These are phyloP conservation scores for Aviceda leuphotes DNA, from an alignment of 2,797 vertebrate species.

Conservation along the genomic window DNA sequence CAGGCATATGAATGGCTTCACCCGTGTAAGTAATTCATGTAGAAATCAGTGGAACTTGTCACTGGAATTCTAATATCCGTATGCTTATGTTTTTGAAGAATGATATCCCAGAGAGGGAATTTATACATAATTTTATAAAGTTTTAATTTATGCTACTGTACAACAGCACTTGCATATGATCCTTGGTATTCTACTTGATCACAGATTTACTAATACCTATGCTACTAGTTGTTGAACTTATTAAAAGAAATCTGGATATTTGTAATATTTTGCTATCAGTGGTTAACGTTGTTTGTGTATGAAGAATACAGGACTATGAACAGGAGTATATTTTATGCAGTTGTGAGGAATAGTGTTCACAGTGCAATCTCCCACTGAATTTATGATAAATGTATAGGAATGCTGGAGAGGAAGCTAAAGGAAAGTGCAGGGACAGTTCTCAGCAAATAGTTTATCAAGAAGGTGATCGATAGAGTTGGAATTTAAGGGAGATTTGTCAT, in stretches of 20 bases:
- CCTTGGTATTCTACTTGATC: neutral
- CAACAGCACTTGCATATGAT: neutral
- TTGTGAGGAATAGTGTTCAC: neutral
- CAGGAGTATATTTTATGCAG: neutral
- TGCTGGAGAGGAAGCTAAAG: neutral
- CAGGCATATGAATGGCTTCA: neutral
- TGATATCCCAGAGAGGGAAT: neutral
- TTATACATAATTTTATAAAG: neutral
- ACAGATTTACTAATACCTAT: neutral
- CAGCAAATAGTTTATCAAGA: neutral
- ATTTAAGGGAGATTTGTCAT: neutral
- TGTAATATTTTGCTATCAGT: neutral
- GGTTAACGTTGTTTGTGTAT: fast-evolving
- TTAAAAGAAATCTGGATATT: neutral
- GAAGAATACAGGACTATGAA: neutral
- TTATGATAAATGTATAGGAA: neutral
- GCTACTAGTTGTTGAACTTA: neutral
- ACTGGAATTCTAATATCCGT: neutral
- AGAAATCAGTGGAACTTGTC: neutral
- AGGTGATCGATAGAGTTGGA: neutral
- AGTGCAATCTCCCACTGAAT: neutral
- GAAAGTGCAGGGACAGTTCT: neutral
- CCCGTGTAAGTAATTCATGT: neutral
- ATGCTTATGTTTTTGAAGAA: neutral
- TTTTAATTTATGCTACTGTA: neutral